Conservation (phyloP, 2,888 invertebrate species). For the Incurvaria masculella region DNA sequence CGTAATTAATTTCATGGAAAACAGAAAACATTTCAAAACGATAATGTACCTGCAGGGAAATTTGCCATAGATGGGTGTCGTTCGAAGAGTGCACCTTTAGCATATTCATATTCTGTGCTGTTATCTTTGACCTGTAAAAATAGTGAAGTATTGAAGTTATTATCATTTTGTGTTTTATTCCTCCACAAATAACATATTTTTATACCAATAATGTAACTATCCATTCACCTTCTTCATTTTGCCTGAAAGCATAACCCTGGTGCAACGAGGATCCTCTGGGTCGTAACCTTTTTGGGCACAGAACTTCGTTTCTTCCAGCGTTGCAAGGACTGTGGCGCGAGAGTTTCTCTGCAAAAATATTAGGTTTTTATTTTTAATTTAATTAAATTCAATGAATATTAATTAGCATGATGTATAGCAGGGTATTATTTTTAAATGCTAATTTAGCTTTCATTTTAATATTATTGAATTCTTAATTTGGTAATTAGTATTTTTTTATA, state of each 20-base stretch:
- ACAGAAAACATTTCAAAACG: constrained; percentile 16
- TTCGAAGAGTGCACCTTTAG: constrained; percentile 61
- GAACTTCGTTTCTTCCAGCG: constrained; percentile 65
- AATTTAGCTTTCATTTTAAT: no score
- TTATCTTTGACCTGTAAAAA: constrained; percentile 50
- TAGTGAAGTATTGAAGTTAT: no score
- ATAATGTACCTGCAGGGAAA: constrained; percentile 67
- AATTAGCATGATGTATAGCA: no score
- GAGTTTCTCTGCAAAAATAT: constrained; percentile 56
- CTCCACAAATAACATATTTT: no score
- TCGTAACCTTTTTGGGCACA: constrained; percentile 61
- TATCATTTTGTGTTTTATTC: no score
- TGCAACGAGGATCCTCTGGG: constrained; percentile 76
- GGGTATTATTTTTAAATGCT: no score
- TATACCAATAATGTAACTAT: constrained; percentile 4
- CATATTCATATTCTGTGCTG: constrained; percentile 55
- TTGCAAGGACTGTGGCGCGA: constrained; percentile 64
- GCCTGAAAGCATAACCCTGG: constrained; percentile 67
- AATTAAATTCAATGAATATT: neutral
- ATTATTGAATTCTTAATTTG: no score
- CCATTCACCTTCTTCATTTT: constrained; percentile 58
- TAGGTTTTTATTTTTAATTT: neutral
- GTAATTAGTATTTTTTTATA: no score
- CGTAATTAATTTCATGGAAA: no score
- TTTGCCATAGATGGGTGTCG: constrained; percentile 68